phyloP scores from a whole-genome alignment of 2,113 vertebrate genomes.

The Mus musculus region GRCm39 chr9:119661001-119661500 shows the following conservation, averaged over 20 bases:
- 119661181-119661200: not conserved
- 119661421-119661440: not conserved
- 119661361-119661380: not conserved
- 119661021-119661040: slow-evolving; percentile 27
- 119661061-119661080: not conserved
- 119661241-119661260: not conserved
- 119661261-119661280: not conserved
- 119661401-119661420: not conserved
- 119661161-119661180: not conserved
- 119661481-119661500: not conserved
- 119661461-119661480: not conserved
- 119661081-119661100: not conserved
- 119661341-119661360: not conserved
- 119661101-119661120: not conserved
- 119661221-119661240: not conserved
- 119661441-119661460: not conserved
- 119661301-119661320: not conserved
- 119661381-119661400: not conserved
- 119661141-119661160: not conserved
- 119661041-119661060: not conserved
- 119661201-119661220: not conserved
- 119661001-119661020: not conserved
- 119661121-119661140: not conserved
- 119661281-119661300: not conserved
- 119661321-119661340: not conserved